These are phyloP conservation scores for Phalacrocorax carbo DNA, from an alignment of 2,113 vertebrate genomes.

Conservation along the genomic window DNA sequence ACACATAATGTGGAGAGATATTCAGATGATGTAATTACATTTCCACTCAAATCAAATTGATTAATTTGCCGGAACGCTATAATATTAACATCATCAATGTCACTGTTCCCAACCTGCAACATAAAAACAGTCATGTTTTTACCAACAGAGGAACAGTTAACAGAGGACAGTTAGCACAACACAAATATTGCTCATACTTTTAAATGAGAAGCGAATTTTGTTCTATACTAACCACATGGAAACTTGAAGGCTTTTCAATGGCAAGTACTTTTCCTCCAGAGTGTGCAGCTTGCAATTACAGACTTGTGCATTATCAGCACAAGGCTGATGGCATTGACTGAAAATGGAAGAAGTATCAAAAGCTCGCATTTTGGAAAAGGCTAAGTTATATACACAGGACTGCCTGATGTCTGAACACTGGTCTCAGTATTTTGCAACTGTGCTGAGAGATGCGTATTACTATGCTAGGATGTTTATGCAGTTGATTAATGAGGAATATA, in stretches of 20 bases:
- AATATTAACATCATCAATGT: conserved; percentile 93
- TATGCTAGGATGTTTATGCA: background rate
- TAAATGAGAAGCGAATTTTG: background rate
- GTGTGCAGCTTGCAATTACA: background rate
- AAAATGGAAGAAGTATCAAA: background rate
- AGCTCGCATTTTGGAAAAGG: background rate
- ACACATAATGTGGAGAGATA: conserved; percentile 92
- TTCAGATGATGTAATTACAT: conserved; percentile 90
- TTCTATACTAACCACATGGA: background rate
- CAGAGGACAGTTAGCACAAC: background rate
- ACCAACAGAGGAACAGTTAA: background rate
- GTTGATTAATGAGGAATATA: background rate
- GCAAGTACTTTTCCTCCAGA: background rate
- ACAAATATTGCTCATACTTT: background rate
- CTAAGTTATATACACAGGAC: background rate
- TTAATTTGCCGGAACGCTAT: conserved; percentile 97
- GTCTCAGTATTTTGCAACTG: background rate
- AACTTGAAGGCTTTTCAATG: background rate
- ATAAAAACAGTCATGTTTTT: background rate
- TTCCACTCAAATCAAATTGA: conserved; percentile 96
- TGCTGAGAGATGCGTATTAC: background rate
- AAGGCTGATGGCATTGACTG: background rate
- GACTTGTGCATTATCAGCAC: background rate
- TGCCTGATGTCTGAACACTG: background rate
- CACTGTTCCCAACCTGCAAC: conserved; percentile 85